Percentiles rank a stretch among this genome's conserved stretches.
phyloP scores from a whole-genome alignment of 1,140 invertebrate species.

The Pteromalus puparum region DNA sequence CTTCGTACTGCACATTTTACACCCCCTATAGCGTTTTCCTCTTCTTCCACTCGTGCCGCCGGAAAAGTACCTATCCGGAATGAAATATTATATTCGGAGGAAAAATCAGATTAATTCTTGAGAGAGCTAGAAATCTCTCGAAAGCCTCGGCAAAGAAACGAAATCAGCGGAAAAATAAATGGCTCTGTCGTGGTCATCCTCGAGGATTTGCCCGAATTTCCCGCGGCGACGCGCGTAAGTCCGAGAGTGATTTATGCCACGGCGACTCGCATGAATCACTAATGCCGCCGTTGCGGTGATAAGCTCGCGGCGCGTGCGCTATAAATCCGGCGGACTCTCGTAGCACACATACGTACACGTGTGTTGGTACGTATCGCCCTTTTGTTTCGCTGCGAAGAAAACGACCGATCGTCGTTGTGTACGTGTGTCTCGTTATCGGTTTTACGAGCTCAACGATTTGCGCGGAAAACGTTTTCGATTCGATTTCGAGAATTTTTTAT shows the following conservation, averaged over 20 bases:
- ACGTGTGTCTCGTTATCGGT: no score
- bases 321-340: constrained; percentile 24
- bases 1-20: neutral
- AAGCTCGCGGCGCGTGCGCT: neutral
- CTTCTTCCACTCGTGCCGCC: no score
- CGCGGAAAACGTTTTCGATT: no score
- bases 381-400: neutral
- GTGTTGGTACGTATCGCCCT: no score
- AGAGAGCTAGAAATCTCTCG: no score
- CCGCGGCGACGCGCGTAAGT: neutral
- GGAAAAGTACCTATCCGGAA: no score
- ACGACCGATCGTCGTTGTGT: no score
- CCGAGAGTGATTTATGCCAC: constrained; percentile 24
- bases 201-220: constrained; percentile 29
- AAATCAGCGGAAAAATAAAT: neutral
- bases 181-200: neutral
- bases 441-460: no score
- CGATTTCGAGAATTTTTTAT: no score
- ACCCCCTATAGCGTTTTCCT: no score
- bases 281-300: constrained; percentile 23
- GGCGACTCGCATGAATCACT: constrained; percentile 16
- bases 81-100: neutral
- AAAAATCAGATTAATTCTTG: neutral
- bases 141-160: no score
- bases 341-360: no score